Percentiles rank a stretch among this genome's conserved stretches.
These are phyloP conservation scores for Drosophila tropicalis DNA, from an alignment of 1,140 invertebrate species.

Conservation along the genomic window DNA sequence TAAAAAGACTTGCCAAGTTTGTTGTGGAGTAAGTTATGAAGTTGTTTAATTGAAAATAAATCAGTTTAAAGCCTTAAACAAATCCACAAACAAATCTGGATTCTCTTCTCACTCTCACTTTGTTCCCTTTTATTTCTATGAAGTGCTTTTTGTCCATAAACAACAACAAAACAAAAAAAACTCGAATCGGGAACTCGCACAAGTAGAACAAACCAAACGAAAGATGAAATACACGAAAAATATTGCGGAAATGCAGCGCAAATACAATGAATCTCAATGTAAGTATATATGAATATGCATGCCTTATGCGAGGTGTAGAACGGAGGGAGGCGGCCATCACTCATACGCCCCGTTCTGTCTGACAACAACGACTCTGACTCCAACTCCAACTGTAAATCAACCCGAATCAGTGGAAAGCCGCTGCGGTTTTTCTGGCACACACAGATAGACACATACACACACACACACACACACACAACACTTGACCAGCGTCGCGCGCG, in stretches of 20 bases:
- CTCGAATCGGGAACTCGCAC: conserved; percentile 53
- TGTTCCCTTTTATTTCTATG: conserved; percentile 2
- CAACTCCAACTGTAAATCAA: conserved; percentile 55
- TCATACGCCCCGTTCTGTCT: conserved; percentile 61
- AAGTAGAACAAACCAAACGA: conserved; percentile 67
- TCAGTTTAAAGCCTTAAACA: conserved; percentile 72
- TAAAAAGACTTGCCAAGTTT: conserved; percentile 32
- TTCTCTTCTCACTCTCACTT: not conserved
- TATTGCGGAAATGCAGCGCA: conserved; percentile 76
- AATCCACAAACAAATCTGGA: conserved; percentile 38
- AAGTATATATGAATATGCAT: conserved; percentile 69
- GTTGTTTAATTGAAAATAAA: conserved; percentile 81
- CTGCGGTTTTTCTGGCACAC: conserved; percentile 69
- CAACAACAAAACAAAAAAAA: conserved; percentile 35
- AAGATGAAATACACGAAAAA: conserved; percentile 62
- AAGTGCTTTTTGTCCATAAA: conserved; percentile 47
- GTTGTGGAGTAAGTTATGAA: conserved; percentile 63
- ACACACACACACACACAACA: conserved; percentile 47
- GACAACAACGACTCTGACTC: conserved; percentile 33
- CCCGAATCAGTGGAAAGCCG: conserved; percentile 49
- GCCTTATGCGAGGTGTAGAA: not conserved
- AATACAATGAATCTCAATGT: conserved; percentile 80
- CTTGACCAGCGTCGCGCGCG: conserved; percentile 54
- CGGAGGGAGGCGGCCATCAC: conserved; percentile 47
- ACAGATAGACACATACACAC: conserved; percentile 49